Conservation (phyloP, 1,140 invertebrate genomes). For the Drosophila tristis region DNA sequence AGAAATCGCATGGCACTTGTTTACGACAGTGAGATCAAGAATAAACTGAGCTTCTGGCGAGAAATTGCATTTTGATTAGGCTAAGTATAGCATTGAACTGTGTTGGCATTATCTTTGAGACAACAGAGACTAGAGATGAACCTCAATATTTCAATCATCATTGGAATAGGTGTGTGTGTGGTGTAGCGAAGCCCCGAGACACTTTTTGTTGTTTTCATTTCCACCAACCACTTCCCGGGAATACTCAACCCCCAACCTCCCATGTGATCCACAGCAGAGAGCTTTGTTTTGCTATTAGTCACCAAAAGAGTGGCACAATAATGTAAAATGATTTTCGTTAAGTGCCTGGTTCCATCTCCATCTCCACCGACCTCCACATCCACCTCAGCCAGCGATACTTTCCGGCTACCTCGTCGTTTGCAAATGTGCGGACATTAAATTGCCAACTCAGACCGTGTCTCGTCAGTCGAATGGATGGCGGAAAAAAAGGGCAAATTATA, state of each 20-base stretch:
- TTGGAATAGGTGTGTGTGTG: too few species aligned
- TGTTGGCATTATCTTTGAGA: slow-evolving; percentile 3
- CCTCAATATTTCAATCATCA: too few species aligned
- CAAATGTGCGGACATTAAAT: slow-evolving; percentile 74
- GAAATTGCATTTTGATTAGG: slow-evolving; percentile 18
- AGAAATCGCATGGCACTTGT: slow-evolving; percentile 52
- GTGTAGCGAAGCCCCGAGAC: too few species aligned
- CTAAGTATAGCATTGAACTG: slow-evolving; percentile 10
- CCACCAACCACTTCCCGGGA: too few species aligned
- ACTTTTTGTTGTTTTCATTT: too few species aligned
- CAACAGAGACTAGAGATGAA: too few species aligned
- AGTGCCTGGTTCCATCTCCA: slow-evolving; percentile 16
- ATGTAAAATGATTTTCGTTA: slow-evolving; percentile 44
- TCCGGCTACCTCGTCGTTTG: slow-evolving; percentile 21
- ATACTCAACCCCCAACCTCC: too few species aligned
- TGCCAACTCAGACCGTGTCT: slow-evolving; percentile 44
- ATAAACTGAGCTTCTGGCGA: slow-evolving; percentile 33
- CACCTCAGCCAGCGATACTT: slow-evolving; percentile 14
- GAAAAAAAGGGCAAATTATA: slow-evolving; percentile 76
- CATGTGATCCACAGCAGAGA: slow-evolving; percentile 13
- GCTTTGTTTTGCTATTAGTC: slow-evolving; percentile 57
- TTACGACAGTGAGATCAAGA: slow-evolving; percentile 18
- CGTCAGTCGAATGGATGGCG: slow-evolving; percentile 46
- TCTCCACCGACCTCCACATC: not conserved
- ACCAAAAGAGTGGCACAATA: slow-evolving; percentile 37